phyloP scores from a whole-genome alignment of 2,888 invertebrate genomes.

The Archips xylosteana region DNA sequence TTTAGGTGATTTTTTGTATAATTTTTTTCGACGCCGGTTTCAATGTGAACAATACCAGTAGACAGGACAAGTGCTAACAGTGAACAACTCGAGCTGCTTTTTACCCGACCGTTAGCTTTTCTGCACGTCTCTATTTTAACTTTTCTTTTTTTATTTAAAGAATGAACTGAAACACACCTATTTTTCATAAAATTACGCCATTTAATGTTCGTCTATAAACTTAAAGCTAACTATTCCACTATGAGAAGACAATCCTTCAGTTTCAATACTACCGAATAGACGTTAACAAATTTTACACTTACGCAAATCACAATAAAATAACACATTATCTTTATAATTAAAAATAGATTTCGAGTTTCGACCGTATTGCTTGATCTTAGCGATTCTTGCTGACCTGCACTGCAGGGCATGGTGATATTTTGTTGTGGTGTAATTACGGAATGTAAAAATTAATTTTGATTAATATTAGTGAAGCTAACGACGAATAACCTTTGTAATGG shows the following conservation, averaged over 20 bases:
- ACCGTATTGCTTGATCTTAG: neutral
- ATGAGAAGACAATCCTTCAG: slow-evolving; percentile 21
- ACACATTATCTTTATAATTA: neutral
- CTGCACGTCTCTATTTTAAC: no score
- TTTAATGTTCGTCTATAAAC: slow-evolving; percentile 8
- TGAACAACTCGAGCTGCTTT: no score
- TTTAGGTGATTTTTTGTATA: no score
- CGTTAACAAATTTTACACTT: slow-evolving; percentile 36
- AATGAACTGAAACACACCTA: neutral
- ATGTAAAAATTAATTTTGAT: neutral
- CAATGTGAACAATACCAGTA: no score
- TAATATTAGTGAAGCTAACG: neutral
- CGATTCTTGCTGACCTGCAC: neutral
- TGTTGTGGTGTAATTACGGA: neutral
- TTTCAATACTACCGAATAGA: slow-evolving; percentile 11
- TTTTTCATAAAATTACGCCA: slow-evolving; percentile 3
- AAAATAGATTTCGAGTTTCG: neutral
- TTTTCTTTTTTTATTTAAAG: neutral
- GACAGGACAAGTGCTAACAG: no score
- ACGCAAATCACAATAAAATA: slow-evolving; percentile 27
- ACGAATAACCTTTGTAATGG: no score
- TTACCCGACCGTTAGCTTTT: no score
- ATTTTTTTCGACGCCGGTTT: no score
- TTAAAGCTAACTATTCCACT: slow-evolving; percentile 7
- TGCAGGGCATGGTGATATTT: neutral